Conservation (phyloP, 35 echinoderm and acorn worm species). For the Apostichopus parvimensis region DNA sequence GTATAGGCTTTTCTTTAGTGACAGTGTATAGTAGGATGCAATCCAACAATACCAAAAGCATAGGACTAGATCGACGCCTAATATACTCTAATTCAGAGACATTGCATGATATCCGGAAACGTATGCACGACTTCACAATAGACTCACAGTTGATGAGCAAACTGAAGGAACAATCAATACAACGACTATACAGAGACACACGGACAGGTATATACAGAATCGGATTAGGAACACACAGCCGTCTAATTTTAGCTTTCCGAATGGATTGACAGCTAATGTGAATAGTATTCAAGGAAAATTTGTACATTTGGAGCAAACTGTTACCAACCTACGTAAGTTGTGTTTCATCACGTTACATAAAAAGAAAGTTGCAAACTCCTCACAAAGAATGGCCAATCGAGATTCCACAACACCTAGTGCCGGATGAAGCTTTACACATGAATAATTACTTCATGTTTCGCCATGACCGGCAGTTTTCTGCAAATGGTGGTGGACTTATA, state of each 20-base stretch:
- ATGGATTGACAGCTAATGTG: conserved; percentile 30
- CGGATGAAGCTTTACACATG: conserved; percentile 21
- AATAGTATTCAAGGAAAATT: conserved; percentile 36
- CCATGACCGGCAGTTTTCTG: conserved; percentile 10
- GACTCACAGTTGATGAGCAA: conserved; percentile 7
- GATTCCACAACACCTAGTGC: conserved; percentile 24
- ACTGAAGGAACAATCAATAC: conserved; percentile 19
- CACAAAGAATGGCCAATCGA: conserved; percentile 6
- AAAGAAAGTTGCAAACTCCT: conserved; percentile 7
- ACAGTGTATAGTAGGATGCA: conserved; percentile 27
- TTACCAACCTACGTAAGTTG: conserved; percentile 12
- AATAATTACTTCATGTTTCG: conserved; percentile 24
- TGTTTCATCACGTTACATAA: conserved; percentile 6
- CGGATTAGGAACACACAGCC: neutral
- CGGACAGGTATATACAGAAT: neutral
- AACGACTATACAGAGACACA: neutral
- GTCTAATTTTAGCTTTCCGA: neutral
- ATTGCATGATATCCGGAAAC: neutral
- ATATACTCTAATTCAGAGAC: conserved; percentile 19
- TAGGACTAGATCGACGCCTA: neutral
- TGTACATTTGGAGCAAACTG: conserved; percentile 32
- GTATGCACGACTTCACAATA: neutral
- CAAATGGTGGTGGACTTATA: conserved; percentile 30
- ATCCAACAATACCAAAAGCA: neutral
- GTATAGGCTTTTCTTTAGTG: neutral